Evolutionary conservation across 1,140 invertebrate species (phyloP), one percentile per base, ranked within the genome.

Genomic region (Listronotus bonariensis): DNA sequence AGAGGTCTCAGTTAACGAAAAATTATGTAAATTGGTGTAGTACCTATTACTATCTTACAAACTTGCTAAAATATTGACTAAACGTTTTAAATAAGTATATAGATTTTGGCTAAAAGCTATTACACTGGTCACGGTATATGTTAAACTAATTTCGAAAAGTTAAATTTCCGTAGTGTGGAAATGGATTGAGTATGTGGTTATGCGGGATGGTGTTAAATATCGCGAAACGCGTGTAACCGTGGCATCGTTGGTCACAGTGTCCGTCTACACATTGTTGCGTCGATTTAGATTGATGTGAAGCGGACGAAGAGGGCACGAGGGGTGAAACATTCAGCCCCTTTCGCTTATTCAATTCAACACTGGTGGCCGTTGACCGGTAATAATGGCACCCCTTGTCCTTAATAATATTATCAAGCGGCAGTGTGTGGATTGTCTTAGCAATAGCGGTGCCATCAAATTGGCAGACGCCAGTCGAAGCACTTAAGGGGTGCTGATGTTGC

Each of bases 271-370:
- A 67, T 72, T 72, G 68, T 69, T 67, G 70, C 69, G 62, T 62
- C 62, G 63, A 55, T 62, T 61, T 62, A 67, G 72, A 73, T 73
- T 73, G 70, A 73, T 73, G 69, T 46, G 60, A 58, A 61, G 40
- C 49, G 67, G 38, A 32, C 32, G 49, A 36, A 57, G 45, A 40
- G 54, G 43, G 48, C 45, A 40, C 18, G 15, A 48, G 57, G 57
- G 54, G 65, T 62, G 59, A 57, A 38, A 17, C 46, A 66, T 31
- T 64, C 54, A 54, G 38, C 67, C 67, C 67, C 59, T 64, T 64
- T 42, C 58, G 58, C 31, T 49, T 59, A 59, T 59, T 59, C 60
- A 63, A 61, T 61, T 61, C 59, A 43, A 55, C 60, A 60, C 61
- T 57, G 51, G 51, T 63, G 31, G 18, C 18, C 18, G 9, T 20